phyloP scores from a whole-genome alignment of 2,888 invertebrate genomes.

The Elmis aenea region DNA sequence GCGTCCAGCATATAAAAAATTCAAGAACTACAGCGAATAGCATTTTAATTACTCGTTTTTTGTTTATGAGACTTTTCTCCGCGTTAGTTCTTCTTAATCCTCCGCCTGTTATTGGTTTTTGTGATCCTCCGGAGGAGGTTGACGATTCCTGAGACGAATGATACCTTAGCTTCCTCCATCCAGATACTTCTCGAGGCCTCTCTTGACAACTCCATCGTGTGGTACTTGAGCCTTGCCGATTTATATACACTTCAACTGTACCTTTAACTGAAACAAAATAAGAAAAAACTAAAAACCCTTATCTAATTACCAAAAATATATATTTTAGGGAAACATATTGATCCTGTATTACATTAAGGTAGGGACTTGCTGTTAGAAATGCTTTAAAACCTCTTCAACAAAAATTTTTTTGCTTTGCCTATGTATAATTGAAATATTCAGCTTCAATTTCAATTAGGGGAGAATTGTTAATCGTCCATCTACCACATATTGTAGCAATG shows the following conservation, averaged over 20 bases:
- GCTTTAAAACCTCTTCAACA: no score
- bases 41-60: conserved; percentile 57
- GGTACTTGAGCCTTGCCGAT: conserved; percentile 43
- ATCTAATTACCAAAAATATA: background rate
- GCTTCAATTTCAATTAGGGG: no score
- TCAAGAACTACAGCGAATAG: conserved; percentile 63
- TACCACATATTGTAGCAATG: no score
- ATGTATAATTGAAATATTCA: no score
- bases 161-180: conserved; percentile 36
- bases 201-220: conserved; percentile 38
- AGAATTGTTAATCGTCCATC: no score
- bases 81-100: conserved; percentile 46
- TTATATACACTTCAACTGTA: conserved; percentile 47
- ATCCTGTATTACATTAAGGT: no score
- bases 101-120: conserved; percentile 10
- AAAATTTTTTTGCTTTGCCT: no score
- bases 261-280: conserved; percentile 38
- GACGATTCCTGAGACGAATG: conserved; percentile 37
- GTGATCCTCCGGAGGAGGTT: conserved; percentile 16
- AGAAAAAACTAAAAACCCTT: background rate
- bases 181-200: conserved; percentile 35
- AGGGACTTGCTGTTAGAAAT: no score
- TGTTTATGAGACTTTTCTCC: conserved; percentile 48
- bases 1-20: conserved; percentile 69
- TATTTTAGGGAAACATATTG: no score